These are phyloP conservation scores for Phoronis australis DNA, from an alignment of 2,888 invertebrate genomes.

Conservation along the genomic window DNA sequence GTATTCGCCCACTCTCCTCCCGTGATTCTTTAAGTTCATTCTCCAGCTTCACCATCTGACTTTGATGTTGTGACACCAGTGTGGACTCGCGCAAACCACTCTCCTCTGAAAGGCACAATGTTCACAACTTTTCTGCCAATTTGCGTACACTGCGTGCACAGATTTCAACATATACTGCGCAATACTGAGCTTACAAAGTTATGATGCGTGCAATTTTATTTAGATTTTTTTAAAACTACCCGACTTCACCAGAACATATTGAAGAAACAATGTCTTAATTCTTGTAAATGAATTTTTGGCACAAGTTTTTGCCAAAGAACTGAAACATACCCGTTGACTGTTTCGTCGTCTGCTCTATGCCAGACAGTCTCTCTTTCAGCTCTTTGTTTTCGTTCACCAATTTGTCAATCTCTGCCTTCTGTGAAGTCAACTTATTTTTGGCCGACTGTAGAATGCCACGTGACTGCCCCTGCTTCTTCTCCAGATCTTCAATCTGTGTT, in stretches of 20 bases:
- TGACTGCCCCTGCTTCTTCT: constrained; percentile 31
- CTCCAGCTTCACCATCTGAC: constrained; percentile 24
- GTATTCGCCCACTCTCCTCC: constrained; percentile 14
- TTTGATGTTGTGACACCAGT: constrained; percentile 24
- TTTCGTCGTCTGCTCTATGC: too few relatives aligned
- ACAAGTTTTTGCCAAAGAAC: too few relatives aligned
- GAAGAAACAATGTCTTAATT: too few relatives aligned
- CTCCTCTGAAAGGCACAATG: constrained; percentile 21
- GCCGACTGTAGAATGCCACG: constrained; percentile 27
- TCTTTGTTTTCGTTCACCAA: constrained; percentile 57
- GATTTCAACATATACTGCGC: too few relatives aligned
- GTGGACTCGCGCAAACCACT: constrained; percentile 11
- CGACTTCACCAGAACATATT: too few relatives aligned
- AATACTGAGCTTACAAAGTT: too few relatives aligned
- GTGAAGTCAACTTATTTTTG: constrained; percentile 29
- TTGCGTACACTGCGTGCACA: too few relatives aligned
- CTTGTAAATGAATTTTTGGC: too few relatives aligned
- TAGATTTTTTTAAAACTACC: too few relatives aligned
- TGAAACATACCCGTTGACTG: too few relatives aligned
- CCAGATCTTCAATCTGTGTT: constrained; percentile 15
- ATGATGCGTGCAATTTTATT: too few relatives aligned
- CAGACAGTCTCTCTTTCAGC: constrained; percentile 63
- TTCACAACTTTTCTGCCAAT: too few relatives aligned
- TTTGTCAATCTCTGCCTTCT: constrained; percentile 65
- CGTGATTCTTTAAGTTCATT: constrained; percentile 17